Conservation (phyloP, 30 jellyfish, hydroid and myxozoan species). For the Aurelia aurita complex sp. Pacific region DNA sequence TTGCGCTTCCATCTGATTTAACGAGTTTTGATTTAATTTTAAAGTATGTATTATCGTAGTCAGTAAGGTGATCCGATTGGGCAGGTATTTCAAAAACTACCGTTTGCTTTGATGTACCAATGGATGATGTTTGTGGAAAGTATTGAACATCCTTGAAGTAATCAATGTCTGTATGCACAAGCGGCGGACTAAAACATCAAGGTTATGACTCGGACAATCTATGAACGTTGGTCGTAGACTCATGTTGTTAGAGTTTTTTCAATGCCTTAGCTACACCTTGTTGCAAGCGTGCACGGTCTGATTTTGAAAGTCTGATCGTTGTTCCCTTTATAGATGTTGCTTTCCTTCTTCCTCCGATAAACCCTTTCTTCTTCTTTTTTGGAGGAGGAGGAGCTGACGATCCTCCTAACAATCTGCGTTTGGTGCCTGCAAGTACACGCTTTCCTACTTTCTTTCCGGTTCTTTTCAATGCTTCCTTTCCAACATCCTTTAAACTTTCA, state of each 20-base stretch:
- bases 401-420: too few relatives aligned
- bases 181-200: not conserved
- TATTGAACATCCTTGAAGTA: not conserved
- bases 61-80: slow-evolving; percentile 7
- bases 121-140: not conserved
- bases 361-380: too few relatives aligned
- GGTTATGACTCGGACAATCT: not conserved
- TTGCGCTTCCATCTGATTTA: not conserved
- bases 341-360: too few relatives aligned
- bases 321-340: too few relatives aligned
- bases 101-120: not conserved
- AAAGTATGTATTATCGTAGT: not conserved
- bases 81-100: not conserved
- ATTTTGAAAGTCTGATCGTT: too few relatives aligned
- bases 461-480: too few relatives aligned
- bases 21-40: not conserved
- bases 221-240: not conserved
- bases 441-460: not conserved
- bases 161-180: not conserved
- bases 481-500: too few relatives aligned
- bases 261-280: too few relatives aligned
- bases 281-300: too few relatives aligned
- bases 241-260: not conserved
- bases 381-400: too few relatives aligned
- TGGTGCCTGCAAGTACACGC: too few relatives aligned